phyloP scores from a whole-genome alignment of 2,888 invertebrate species.

The Penaeus monodon region DNA sequence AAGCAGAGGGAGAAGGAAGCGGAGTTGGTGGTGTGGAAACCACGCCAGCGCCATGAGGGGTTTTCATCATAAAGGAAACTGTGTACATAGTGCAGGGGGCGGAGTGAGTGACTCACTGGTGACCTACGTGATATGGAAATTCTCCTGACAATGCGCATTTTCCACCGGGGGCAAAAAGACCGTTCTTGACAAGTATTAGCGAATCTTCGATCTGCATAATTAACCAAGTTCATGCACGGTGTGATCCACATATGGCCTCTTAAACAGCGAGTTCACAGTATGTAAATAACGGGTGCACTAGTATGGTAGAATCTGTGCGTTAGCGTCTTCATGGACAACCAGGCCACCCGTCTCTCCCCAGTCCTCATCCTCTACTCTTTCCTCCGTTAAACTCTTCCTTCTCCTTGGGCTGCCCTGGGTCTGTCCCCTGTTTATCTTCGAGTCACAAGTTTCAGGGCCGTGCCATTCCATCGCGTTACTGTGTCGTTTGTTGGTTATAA shows the following conservation, averaged over 20 bases:
- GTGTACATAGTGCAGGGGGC: slow-evolving; percentile 32
- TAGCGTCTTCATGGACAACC: slow-evolving; percentile 31
- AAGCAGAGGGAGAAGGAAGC: slow-evolving; percentile 6
- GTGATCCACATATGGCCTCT: slow-evolving; percentile 63
- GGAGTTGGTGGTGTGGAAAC: background rate
- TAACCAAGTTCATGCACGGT: slow-evolving; percentile 48
- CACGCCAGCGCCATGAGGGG: slow-evolving; percentile 1
- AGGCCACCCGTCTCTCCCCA: slow-evolving; percentile 31
- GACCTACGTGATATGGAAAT: slow-evolving; percentile 20
- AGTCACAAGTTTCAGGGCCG: background rate
- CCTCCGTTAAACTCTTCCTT: background rate
- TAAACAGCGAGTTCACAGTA: slow-evolving; percentile 46
- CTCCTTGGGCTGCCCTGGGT: background rate
- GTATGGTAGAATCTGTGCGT: slow-evolving; percentile 41
- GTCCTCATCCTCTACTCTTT: slow-evolving; percentile 4
- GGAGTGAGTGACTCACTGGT: slow-evolving; percentile 34
- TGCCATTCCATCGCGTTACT: background rate
- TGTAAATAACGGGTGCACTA: slow-evolving; percentile 3
- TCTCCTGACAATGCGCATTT: slow-evolving; percentile 52
- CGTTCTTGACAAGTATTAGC: slow-evolving; percentile 53
- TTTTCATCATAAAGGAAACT: slow-evolving; percentile 2
- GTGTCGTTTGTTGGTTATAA: too few species aligned
- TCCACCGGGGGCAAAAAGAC: slow-evolving; percentile 45
- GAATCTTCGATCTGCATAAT: slow-evolving; percentile 57
- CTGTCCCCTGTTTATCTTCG: too few species aligned